Evolutionary conservation across 2,888 invertebrate species (phyloP), one percentile per base, ranked within the genome.

Genomic region (Agrypnus murinus): DNA sequence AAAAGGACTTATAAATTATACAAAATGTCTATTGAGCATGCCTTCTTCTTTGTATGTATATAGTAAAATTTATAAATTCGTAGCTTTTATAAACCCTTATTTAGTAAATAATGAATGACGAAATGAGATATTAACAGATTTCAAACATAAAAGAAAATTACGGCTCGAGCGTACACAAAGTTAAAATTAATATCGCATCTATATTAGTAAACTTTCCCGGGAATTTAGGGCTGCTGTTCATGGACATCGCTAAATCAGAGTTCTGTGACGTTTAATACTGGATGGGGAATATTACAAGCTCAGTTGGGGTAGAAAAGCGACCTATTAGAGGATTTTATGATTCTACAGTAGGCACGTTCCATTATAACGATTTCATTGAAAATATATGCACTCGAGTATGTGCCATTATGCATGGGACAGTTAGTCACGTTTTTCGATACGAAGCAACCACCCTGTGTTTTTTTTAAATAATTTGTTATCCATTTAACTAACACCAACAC

Each of bases 231-330:
- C 34, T 46, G 25, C 15, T 62, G 62, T 36, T 48, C 62, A 62
- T 62, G 62, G 46, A 34, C 46, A 62, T 34, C 62, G 45, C 46
- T 62, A 62, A 62, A 62, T 62, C 62, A 46, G 48, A 62, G 46
- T 46, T 46, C 43, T 62, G 45, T 62, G 62, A 62, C 62, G 62
- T 62, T 62, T 62, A 62, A 62, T 62, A 46, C 48, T 48, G 46
- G 62, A 34, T 62, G 46, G 62, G 62, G 62, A 62, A 62, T 62
- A 62, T 62, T 62, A 62, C 45, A 62, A 48, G 46, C 48, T 10
- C 17, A 48, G 46, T 31, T 34, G 25, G 62, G 34, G 46, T 45
- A 45, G 46, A 48, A 62, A 62, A 43, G 45, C 46, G 62, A 62
- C 34, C 62, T 62, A 62, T 62, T 62, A 62, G 14, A 12, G 48